These are phyloP conservation scores for Sminthopsis crassicaudata DNA, from an alignment of 2,113 vertebrate species.

Conservation along the genomic window DNA sequence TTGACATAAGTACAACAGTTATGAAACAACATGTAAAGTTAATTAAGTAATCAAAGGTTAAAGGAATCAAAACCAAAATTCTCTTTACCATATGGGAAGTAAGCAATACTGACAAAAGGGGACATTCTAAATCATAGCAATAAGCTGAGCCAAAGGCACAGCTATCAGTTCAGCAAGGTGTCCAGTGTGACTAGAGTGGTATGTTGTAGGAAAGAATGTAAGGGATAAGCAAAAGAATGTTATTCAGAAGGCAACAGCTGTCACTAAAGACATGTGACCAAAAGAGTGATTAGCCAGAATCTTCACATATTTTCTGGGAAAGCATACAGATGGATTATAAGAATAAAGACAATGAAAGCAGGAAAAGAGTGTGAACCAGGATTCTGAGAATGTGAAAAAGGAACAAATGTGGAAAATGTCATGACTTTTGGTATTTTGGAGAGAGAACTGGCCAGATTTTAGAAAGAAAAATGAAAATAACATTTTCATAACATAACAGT, in stretches of 20 bases:
- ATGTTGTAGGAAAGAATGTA: neutral
- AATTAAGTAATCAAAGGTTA: neutral
- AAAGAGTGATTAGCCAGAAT: neutral
- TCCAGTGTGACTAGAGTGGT: neutral
- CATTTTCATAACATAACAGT: too few species aligned
- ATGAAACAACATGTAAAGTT: neutral
- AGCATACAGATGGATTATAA: neutral
- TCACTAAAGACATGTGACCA: neutral
- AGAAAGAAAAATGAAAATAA: neutral
- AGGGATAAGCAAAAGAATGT: neutral
- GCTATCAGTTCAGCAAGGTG: neutral
- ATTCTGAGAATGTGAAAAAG: neutral
- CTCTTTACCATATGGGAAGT: neutral
- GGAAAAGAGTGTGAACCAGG: neutral
- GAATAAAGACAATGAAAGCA: neutral
- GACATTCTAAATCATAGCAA: neutral
- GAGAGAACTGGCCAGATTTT: neutral
- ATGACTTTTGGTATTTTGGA: conserved; percentile 33
- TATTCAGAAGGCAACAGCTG: neutral
- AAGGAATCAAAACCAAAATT: neutral
- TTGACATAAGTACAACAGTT: neutral
- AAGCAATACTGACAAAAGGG: neutral
- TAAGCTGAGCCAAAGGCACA: neutral
- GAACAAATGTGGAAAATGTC: neutral
- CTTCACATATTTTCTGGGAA: too few species aligned